Evolutionary conservation across 2,113 vertebrate genomes (phyloP).

Genomic region (Actenoides hombroni): DNA sequence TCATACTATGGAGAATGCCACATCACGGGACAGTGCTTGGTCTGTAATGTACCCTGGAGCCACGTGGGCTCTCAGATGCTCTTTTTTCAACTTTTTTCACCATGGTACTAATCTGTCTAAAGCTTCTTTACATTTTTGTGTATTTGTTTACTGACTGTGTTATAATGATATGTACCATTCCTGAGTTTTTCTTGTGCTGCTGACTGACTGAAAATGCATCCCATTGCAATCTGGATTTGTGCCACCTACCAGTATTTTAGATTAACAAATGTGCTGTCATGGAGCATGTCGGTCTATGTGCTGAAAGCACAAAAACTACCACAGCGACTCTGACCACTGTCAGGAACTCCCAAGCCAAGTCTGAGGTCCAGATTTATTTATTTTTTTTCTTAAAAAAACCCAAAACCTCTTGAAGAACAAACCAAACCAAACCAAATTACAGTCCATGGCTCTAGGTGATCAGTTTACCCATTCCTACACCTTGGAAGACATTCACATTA

Average conservation of each 20-base stretch:
- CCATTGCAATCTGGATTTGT: background rate
- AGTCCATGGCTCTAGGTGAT: background rate
- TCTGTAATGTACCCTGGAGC: background rate
- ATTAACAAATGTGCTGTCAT: background rate
- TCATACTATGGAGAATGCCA: rapidly evolving
- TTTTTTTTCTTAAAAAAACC: background rate
- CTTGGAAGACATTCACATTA: background rate
- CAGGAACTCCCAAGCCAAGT: background rate
- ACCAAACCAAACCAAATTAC: background rate
- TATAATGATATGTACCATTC: background rate
- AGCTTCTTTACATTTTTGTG: background rate
- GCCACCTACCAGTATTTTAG: background rate
- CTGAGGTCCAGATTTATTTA: background rate
- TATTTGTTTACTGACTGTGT: background rate
- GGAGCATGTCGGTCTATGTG: background rate
- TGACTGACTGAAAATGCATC: background rate
- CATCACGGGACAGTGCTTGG: background rate
- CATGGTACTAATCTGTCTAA: background rate
- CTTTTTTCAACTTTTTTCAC: background rate
- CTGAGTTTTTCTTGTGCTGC: background rate
- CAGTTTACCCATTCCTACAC: background rate
- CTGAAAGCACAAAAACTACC: background rate
- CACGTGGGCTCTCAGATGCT: background rate
- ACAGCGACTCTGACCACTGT: background rate
- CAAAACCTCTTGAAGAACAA: background rate